phyloP scores from a whole-genome alignment of 2,797 vertebrate species.

The Glossophaga mutica region DNA sequence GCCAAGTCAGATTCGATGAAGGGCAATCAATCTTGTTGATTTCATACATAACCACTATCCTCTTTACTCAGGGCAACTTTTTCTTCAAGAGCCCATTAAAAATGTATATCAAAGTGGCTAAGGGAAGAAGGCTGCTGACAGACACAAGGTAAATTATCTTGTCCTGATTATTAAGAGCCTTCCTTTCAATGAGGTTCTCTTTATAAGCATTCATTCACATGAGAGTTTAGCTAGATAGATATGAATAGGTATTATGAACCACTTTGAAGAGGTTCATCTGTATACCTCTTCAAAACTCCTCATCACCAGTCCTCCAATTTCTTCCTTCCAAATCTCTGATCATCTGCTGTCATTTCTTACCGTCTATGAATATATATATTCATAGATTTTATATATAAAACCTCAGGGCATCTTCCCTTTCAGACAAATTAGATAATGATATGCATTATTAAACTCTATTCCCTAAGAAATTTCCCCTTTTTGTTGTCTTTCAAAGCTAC shows the following conservation, averaged over 20 bases:
- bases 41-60: not conserved
- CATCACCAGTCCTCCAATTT: not conserved
- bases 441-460: not conserved
- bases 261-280: not conserved
- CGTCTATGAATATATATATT: not conserved
- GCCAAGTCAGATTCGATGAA: not conserved
- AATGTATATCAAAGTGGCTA: not conserved
- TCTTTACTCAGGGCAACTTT: not conserved
- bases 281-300: not conserved
- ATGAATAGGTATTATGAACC: not conserved
- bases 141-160: not conserved
- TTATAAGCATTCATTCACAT: not conserved
- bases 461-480: not conserved
- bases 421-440: not conserved
- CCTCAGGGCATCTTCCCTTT: not conserved
- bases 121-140: not conserved
- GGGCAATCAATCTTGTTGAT: not conserved
- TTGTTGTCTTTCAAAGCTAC: not conserved
- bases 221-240: not conserved
- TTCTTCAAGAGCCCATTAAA: not conserved
- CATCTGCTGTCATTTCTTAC: not conserved
- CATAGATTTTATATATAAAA: not conserved
- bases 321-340: not conserved
- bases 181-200: not conserved
- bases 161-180: not conserved